Percentiles rank a stretch among this genome's conserved stretches.
Evolutionary conservation across 2,888 invertebrate species (phyloP).

Genomic region (Drosophila bunnanda): DNA sequence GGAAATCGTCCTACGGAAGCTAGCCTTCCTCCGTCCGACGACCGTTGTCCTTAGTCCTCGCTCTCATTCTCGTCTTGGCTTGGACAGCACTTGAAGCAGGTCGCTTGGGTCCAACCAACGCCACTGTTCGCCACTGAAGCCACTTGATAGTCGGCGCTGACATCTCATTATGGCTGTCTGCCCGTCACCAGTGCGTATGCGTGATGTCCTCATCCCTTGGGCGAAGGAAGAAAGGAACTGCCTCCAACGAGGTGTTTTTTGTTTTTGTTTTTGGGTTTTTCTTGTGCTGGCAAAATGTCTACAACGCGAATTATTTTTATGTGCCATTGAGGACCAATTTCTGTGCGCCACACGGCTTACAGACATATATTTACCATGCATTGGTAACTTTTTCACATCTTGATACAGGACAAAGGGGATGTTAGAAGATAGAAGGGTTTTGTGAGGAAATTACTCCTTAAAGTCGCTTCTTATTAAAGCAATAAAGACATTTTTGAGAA

Average conservation of each 20-base stretch:
- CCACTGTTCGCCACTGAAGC: conserved; percentile 56
- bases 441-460: not conserved
- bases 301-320: conserved; percentile 78
- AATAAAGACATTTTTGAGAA: not conserved
- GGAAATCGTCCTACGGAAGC: conserved; percentile 45
- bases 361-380: conserved; percentile 27
- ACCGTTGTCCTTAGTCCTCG: conserved; percentile 26
- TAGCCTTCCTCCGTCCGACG: conserved; percentile 9
- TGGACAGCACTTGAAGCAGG: conserved; percentile 63
- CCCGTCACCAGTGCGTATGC: conserved; percentile 73
- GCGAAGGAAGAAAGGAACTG: not conserved
- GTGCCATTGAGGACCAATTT: conserved; percentile 74
- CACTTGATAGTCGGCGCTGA: conserved; percentile 78
- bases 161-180: conserved; percentile 79
- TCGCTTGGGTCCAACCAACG: conserved; percentile 60
- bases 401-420: not conserved
- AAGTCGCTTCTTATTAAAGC: not conserved
- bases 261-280: conserved; percentile 24
- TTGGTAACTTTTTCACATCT: conserved; percentile 61
- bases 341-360: conserved; percentile 20
- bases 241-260: conserved; percentile 1
- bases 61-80: conserved; percentile 26
- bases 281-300: conserved; percentile 72
- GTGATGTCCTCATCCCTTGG: conserved; percentile 51
- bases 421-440: too few relatives aligned